Percentiles rank a stretch among this genome's conserved stretches.
Evolutionary conservation across 2,797 vertebrate species (phyloP).

Genomic region (Loriculus beryllinus): DNA sequence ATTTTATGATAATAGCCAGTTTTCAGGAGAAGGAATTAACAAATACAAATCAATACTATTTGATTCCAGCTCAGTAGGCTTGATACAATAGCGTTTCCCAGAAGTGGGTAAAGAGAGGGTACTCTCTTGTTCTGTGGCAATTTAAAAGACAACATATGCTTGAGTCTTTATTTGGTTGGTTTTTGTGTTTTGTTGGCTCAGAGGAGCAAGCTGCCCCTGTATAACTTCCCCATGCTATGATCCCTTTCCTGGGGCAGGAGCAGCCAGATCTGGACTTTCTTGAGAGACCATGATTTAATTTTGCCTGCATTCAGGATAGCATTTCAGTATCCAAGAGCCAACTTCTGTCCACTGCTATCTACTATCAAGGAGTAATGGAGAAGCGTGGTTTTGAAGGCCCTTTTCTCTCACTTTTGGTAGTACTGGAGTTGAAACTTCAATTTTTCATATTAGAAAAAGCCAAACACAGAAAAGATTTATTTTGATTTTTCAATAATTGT

Average conservation of each 20-base stretch:
- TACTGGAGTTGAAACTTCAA: not conserved
- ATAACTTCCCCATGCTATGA: accelerated
- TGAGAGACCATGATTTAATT: not conserved
- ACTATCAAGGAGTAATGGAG: not conserved
- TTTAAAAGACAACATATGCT: not conserved
- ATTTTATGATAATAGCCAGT: not conserved
- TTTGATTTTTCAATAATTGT: not conserved
- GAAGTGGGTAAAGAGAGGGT: not conserved
- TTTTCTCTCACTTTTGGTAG: not conserved
- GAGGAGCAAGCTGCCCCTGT: not conserved
- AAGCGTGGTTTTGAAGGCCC: not conserved
- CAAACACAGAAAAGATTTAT: not conserved
- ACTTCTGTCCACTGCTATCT: not conserved
- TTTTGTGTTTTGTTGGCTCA: not conserved
- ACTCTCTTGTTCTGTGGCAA: not conserved
- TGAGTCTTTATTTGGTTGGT: not conserved
- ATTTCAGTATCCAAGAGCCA: not conserved
- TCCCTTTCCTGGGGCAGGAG: not conserved
- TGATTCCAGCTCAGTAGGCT: not conserved
- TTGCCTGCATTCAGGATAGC: not conserved
- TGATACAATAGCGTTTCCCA: not conserved
- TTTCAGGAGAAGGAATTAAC: not conserved
- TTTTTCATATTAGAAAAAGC: not conserved
- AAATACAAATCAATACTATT: not conserved
- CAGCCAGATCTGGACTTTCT: not conserved